Percentiles rank a stretch among this genome's conserved stretches.
These are phyloP conservation scores for Arenaria interpres DNA, from an alignment of 2,113 vertebrate species.

Conservation along the genomic window DNA sequence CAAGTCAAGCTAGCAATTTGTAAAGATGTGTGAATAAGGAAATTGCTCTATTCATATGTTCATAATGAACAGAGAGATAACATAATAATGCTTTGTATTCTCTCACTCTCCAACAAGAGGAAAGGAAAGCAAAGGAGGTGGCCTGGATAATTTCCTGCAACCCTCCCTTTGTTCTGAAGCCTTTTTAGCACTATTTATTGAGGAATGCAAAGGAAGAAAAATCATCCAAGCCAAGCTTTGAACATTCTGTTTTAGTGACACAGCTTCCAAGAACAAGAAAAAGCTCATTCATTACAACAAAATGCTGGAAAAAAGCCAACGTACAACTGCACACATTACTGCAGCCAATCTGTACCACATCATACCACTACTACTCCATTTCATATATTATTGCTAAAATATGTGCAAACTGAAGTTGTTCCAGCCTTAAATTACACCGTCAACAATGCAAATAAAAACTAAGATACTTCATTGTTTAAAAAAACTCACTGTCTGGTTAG, in stretches of 20 bases:
- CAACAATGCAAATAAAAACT: rapidly evolving
- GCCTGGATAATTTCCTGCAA: slow-evolving; percentile 39
- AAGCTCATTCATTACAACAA: background rate
- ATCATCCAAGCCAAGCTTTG: background rate
- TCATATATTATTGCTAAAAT: background rate
- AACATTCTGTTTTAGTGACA: background rate
- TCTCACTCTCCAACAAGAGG: background rate
- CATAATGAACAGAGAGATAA: slow-evolving; percentile 56
- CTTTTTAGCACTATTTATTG: background rate
- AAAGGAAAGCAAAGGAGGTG: slow-evolving; percentile 35
- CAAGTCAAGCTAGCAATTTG: slow-evolving; percentile 61
- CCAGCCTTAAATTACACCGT: background rate
- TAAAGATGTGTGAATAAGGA: slow-evolving; percentile 63
- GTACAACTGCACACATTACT: background rate
- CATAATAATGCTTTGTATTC: slow-evolving; percentile 37
- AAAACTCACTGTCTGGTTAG: background rate
- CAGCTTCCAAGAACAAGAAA: background rate
- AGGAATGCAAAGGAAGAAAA: background rate
- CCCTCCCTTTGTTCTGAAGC: slow-evolving; percentile 6
- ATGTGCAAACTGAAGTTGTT: rapidly evolving
- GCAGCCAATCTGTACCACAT: rapidly evolving
- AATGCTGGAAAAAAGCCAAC: background rate
- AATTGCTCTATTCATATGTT: slow-evolving; percentile 51
- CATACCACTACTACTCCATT: background rate
- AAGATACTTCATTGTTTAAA: background rate